A percentile compares a stretch with the other conserved stretches of the same genome.
Conservation (phyloP, 92 coral and sea anemone genomes). For the Phenganax marumi region DNA sequence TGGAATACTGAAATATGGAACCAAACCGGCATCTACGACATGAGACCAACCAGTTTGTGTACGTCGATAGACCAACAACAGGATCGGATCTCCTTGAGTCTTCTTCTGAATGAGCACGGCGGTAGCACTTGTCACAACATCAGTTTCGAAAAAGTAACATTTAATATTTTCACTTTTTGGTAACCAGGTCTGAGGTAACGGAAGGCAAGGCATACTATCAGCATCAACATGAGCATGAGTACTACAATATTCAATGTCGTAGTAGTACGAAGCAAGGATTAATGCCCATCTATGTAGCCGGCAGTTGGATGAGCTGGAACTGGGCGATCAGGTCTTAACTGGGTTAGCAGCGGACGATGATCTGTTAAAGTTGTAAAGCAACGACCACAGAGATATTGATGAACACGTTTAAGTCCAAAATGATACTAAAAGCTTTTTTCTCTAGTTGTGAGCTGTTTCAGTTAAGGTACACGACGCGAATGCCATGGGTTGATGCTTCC, state of each 20-base stretch:
- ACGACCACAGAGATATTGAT: conserved; percentile 52
- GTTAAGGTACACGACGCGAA: conserved; percentile 59
- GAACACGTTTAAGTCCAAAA: conserved; percentile 57
- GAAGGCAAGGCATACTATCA: conserved; percentile 52
- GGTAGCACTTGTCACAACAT: conserved; percentile 54
- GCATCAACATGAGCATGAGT: conserved; percentile 66
- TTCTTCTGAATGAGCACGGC: conserved; percentile 51
- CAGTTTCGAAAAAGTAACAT: conserved; percentile 60
- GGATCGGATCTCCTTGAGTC: conserved; percentile 54
- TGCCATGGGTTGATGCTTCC: conserved; percentile 44
- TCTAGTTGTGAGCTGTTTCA: conserved; percentile 52
- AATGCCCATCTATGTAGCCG: conserved; percentile 66
- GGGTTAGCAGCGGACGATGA: conserved; percentile 56
- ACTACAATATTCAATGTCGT: conserved; percentile 54
- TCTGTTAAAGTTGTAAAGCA: conserved; percentile 53
- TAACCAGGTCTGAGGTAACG: conserved; percentile 58
- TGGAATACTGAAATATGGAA: too few relatives aligned
- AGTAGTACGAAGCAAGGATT: conserved; percentile 60
- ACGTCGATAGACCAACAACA: conserved; percentile 43
- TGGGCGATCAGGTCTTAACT: conserved; percentile 53
- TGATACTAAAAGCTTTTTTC: conserved; percentile 51
- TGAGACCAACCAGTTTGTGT: conserved; percentile 49
- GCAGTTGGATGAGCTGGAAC: conserved; percentile 56
- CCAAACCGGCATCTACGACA: conserved; percentile 35
- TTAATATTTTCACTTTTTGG: conserved; percentile 55